Evolutionary conservation across 2,888 invertebrate species (phyloP), one percentile per base, ranked within the genome.

Genomic region (Platerodrilus igneus): DNA sequence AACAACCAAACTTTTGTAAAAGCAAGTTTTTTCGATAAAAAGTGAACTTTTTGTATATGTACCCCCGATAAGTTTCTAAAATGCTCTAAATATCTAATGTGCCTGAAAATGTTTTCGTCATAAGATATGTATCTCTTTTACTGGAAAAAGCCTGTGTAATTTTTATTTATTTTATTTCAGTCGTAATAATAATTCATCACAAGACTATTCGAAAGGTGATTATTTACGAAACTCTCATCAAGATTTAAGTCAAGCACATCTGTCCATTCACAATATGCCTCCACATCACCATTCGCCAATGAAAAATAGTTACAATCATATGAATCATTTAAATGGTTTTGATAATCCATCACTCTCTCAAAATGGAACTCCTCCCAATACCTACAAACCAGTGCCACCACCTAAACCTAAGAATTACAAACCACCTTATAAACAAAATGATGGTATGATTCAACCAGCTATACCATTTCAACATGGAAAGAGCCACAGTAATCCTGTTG

Each of bases 361-460:
- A 18, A 54, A 52, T 26, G 53, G 52, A 2, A n/a, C n/a, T n/a
- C 55, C 58, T 5, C 51, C 59, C 8, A 65, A 62, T 39, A 54
- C 76, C 2, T 90, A 90, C 69, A 92, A 91, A 66, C 92, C 92
- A 0, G 83, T 92, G 36, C 92, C 92, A 22, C 92, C 92, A 16
- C 92, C 92, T 5, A 93, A 93, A 62, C 92, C 92, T 27, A 91
- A 91, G 63, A 90, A 91, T 68, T 92, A 91, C 66, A 79, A 89
- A 25, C 88, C 90, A 20, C 83, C 84, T 3, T 67, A 67, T 39
- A 67, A 63, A 43, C 59, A 57, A 8, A 57, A 52, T 5, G 53
- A 58, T 30, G 59, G 62, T 45, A 52, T 63, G 35, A 57, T 60
- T 44, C 57, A 62, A 20, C 60, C 63, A 3, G 48, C 57, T 11